Base-by-base conservation (phyloP, 2,113 vertebrate genomes). In the Barbus barbus region DNA sequence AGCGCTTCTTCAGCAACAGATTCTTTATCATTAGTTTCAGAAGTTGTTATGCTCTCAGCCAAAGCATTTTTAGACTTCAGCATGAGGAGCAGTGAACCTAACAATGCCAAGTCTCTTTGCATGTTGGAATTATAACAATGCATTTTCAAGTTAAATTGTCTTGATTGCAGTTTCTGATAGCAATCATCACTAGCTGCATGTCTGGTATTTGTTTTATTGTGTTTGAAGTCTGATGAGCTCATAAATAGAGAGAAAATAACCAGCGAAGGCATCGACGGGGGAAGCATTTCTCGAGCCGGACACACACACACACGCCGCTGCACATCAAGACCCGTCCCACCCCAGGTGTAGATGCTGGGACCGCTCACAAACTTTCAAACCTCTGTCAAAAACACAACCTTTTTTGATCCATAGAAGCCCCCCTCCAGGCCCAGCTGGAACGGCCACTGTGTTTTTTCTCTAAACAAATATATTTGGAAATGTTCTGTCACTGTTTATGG, bases 381-480 rank as follows among this genome's bases (percentile, higher is more conserved):
- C 33, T 4, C 14, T 28, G 4, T 46, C n/a, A 58, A 78, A 61
- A 78, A 33, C 28, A 58, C 63, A 65, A 65, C 81, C 28, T 79
- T 20, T 83, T 24, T 84, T 73, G 31, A 72, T 86, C 51, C 79
- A 22, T 73, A 72, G 33, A 26, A 56, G 51, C 48, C 26, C 41
- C 9, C 22, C 36, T 82, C 48, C 9, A 38, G 58, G 63, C 67
- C 41, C 83, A 90, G 72, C 85, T 78, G 85, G 89, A 87, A 78
- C 84, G 53, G 86, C 79, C 41, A 16, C 60, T 79, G 87, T 90
- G 87, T 85, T 90, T 88, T 88, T 69, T 86, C 85, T 90, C 71
- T 87, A 90, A 90, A 88, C 88, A 89, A 92, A 93, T 90, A 91
- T 90, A 91, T 93, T 93, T 92, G 87, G 91, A 93, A 93, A 90